Base-by-base conservation (phyloP, 2,113 vertebrate genomes). In the Sinosuthora webbiana region DNA sequence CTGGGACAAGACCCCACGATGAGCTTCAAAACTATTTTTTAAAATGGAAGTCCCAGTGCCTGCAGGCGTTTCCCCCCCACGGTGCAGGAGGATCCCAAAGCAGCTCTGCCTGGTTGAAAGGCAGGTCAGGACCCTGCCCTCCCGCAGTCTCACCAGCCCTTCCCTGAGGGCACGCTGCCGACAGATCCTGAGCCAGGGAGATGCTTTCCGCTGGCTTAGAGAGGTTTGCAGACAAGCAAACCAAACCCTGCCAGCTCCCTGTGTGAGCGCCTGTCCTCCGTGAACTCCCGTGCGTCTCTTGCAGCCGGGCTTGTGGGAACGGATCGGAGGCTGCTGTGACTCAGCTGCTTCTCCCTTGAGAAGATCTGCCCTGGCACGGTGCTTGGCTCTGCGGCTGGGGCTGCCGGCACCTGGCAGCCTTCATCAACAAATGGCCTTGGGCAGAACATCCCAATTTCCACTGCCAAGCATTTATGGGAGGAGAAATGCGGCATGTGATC, bases 271-370 rank as follows among this genome's bases (percentile, higher is more conserved):
- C 75, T 69, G 87, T 71, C 90, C 96, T 59, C 85, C 9, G 2
- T 88, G 78, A 95, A 85, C 74, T 49, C 92, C 87, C 3, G 70
- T 2, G 35, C 6, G 31, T 69, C 85, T 76, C 85, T 88, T 13
- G 62, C 77, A 91, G 83, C 49, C 50, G 16, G 89, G 90, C 92
- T 90, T 85, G 94, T 91, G 90, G 88, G 83, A 96, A 95, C 88
- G 45, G 55, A 83, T 92, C 24, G 12, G 59, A 90, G 74, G 68
- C 60, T 86, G 82, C 79, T 69, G 76, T 95, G 95, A 96, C 94
- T 96, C 94, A 90, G 90, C 83, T 80, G 55, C 94, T 95, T 95
- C 93, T 96, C 85, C 79, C 90, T 53, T 93, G 94, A 95, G 94
- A 90, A 93, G 94, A 94, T 94, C 81, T 37, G 2, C 52, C 52